A percentile compares a stretch with the other conserved stretches of the same genome.
These are phyloP conservation scores for Aethes cnicana DNA, from an alignment of 2,888 invertebrate species.

Conservation along the genomic window DNA sequence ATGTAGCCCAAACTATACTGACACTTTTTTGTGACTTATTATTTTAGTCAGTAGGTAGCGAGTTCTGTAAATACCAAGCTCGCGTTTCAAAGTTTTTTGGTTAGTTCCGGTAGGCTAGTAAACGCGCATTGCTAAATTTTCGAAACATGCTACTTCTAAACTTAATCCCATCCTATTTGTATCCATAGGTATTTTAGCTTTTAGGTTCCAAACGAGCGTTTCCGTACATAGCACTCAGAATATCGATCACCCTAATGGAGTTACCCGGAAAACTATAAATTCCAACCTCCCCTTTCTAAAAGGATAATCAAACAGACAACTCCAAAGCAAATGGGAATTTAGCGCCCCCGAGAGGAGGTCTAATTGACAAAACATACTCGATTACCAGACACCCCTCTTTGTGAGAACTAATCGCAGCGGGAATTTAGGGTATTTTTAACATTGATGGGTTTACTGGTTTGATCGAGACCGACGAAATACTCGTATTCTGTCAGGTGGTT, in stretches of 20 bases:
- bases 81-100: too few relatives aligned
- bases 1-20: too few relatives aligned
- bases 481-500: too few relatives aligned
- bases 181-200: too few relatives aligned
- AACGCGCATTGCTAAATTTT: too few relatives aligned
- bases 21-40: too few relatives aligned
- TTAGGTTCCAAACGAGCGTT: constrained; percentile 10
- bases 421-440: constrained; percentile 38
- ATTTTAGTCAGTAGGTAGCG: too few relatives aligned
- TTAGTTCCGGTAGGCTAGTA: too few relatives aligned
- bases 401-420: constrained; percentile 47
- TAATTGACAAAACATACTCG: constrained; percentile 74
- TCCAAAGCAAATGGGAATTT: constrained; percentile 69
- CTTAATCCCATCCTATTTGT: too few relatives aligned
- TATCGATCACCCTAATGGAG: constrained; percentile 62
- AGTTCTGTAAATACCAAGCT: too few relatives aligned
- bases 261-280: constrained; percentile 73
- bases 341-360: constrained; percentile 60
- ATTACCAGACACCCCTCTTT: constrained; percentile 44
- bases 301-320: constrained; percentile 72
- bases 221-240: constrained; percentile 21
- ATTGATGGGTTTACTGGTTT: background rate
- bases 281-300: constrained; percentile 64
- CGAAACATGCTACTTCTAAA: too few relatives aligned
- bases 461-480: too few relatives aligned